Evolutionary conservation across 1,140 invertebrate species (phyloP).

Genomic region (Branchinecta lindahli): DNA sequence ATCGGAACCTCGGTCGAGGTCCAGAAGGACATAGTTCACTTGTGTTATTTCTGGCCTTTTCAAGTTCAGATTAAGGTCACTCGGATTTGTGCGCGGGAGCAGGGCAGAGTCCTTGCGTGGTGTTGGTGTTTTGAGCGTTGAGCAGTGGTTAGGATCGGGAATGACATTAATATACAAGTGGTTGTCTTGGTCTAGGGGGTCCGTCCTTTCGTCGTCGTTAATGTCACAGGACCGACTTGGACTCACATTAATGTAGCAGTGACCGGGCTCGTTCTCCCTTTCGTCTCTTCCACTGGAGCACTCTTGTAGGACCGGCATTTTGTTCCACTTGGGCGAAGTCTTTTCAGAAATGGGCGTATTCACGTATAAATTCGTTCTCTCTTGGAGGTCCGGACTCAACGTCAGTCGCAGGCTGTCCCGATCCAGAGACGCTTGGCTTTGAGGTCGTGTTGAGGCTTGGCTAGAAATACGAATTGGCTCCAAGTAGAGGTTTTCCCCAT

Average conservation of each 20-base stretch:
- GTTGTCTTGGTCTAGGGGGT: slow-evolving; percentile 22
- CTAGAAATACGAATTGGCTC: slow-evolving; percentile 21
- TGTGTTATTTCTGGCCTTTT: slow-evolving; percentile 22
- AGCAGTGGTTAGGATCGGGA: slow-evolving; percentile 27
- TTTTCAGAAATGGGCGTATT: neutral
- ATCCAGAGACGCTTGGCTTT: neutral
- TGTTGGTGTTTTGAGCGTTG: slow-evolving; percentile 13
- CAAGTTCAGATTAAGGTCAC: slow-evolving; percentile 18
- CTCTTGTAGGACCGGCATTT: neutral
- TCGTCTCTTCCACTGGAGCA: neutral
- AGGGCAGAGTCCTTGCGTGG: slow-evolving; percentile 5
- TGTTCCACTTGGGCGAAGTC: neutral
- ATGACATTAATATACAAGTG: slow-evolving; percentile 49
- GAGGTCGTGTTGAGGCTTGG: slow-evolving; percentile 11
- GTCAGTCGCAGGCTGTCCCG: neutral
- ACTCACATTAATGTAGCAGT: slow-evolving; percentile 6
- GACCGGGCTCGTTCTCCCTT: neutral
- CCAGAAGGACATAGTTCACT: slow-evolving; percentile 60
- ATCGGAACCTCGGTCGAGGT: slow-evolving; percentile 40
- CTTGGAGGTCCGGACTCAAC: neutral
- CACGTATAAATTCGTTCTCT: neutral
- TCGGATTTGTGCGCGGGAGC: neutral
- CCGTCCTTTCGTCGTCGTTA: neutral
- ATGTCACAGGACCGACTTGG: neutral
- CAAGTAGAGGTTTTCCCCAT: slow-evolving; percentile 21